Evolutionary conservation across 2,113 vertebrate species (phyloP).

Genomic region (Notothenia rossii): DNA sequence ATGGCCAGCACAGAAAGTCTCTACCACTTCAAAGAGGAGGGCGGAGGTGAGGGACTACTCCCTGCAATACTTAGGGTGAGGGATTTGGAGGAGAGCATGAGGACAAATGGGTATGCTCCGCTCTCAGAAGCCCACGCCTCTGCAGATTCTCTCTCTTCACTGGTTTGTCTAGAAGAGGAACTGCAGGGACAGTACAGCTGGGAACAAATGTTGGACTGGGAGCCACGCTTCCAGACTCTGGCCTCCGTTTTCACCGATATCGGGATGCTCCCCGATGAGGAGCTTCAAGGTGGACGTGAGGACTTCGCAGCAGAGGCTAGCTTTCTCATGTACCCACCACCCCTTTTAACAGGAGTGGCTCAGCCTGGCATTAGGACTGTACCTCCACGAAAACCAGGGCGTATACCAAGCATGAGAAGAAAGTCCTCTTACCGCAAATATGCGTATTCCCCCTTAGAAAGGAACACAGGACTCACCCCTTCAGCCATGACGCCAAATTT

Average conservation of each 20-base stretch:
- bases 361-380: constrained; percentile 90
- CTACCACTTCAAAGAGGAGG: constrained; percentile 79
- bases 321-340: constrained; percentile 87
- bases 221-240: constrained; percentile 89
- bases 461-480: constrained; percentile 80
- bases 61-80: constrained; percentile 70
- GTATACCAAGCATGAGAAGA: constrained; percentile 57
- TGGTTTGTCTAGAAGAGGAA: constrained; percentile 74
- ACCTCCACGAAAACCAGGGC: constrained; percentile 83
- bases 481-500: constrained; percentile 87
- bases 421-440: constrained; percentile 80
- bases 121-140: constrained; percentile 69
- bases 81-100: constrained; percentile 72
- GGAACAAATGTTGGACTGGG: constrained; percentile 88
- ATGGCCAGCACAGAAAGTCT: constrained; percentile 79
- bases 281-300: constrained; percentile 65
- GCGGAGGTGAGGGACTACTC: constrained; percentile 75
- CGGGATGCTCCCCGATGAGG: constrained; percentile 90
- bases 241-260: constrained; percentile 92
- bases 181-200: constrained; percentile 77
- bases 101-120: constrained; percentile 71
- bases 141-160: constrained; percentile 72
- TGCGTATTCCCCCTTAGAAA: constrained; percentile 79
- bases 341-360: constrained; percentile 91
- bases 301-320: constrained; percentile 79